A percentile compares a stretch with the other conserved stretches of the same genome.
phyloP scores from a whole-genome alignment of 2,888 invertebrate genomes.

The Fragum whitleyi region DNA sequence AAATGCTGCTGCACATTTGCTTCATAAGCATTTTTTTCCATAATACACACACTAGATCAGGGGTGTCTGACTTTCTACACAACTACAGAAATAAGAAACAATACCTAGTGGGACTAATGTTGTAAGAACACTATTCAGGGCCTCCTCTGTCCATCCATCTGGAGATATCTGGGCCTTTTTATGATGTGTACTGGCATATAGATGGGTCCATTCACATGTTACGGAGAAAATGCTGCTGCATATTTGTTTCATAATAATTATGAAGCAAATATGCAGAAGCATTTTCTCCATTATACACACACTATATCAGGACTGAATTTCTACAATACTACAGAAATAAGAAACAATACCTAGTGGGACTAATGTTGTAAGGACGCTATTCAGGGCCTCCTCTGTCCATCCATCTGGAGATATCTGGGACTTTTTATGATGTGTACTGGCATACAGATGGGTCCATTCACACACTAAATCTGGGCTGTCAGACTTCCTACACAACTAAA shows the following conservation, averaged over 20 bases:
- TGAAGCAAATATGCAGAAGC: too few relatives aligned
- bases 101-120: conserved; percentile 76
- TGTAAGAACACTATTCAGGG: conserved; percentile 70
- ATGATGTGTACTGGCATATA: conserved; percentile 80
- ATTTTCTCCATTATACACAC: too few relatives aligned
- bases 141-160: conserved; percentile 69
- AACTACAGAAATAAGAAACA: conserved; percentile 53
- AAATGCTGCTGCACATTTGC: too few relatives aligned
- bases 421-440: conserved; percentile 78
- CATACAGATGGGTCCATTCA: conserved; percentile 80
- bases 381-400: conserved; percentile 71
- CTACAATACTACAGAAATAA: too few relatives aligned
- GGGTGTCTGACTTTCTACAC: conserved; percentile 67
- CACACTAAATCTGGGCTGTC: conserved; percentile 63
- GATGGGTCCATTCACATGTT: conserved; percentile 77
- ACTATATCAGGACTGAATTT: too few relatives aligned
- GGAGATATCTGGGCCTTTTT: conserved; percentile 63
- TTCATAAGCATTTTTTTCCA: too few relatives aligned
- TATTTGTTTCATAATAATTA: too few relatives aligned
- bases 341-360: conserved; percentile 73
- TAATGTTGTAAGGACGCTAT: conserved; percentile 72
- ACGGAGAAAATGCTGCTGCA: too few relatives aligned
- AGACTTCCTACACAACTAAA: conserved; percentile 70
- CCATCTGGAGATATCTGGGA: conserved; percentile 46
- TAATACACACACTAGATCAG: conserved; percentile 62